Evolutionary conservation across 1,140 invertebrate species (phyloP).

Genomic region (Mactra quadrangularis): DNA sequence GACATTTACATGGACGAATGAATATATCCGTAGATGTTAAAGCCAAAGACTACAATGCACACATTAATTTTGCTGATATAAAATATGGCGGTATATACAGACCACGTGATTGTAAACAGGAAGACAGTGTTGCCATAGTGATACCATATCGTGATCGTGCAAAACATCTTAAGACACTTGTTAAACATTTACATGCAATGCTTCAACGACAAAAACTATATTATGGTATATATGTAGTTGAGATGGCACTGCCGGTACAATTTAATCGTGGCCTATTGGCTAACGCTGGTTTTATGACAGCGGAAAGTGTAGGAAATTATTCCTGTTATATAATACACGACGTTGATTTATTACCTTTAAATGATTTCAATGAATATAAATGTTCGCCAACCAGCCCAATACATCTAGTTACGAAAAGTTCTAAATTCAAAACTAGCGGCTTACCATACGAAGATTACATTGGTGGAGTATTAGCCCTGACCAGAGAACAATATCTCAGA

Average conservation of each 20-base stretch:
- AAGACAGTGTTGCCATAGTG: constrained; percentile 5
- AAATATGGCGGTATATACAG: constrained; percentile 65
- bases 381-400: constrained; percentile 92
- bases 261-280: constrained; percentile 97
- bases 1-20: no score
- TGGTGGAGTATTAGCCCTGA: constrained; percentile 87
- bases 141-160: constrained; percentile 38
- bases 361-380: constrained; percentile 82
- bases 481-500: constrained; percentile 86
- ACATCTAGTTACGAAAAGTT: constrained; percentile 58
- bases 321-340: constrained; percentile 98
- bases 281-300: constrained; percentile 96
- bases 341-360: constrained; percentile 89
- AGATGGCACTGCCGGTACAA: constrained; percentile 33
- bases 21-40: no score
- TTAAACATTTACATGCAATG: constrained; percentile 8
- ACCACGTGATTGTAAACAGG: constrained; percentile 65
- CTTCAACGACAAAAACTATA: constrained; percentile 10
- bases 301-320: constrained; percentile 86
- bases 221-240: constrained; percentile 51
- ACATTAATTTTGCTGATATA: no score
- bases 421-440: constrained; percentile 86
- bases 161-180: constrained; percentile 22
- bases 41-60: no score
- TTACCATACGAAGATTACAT: constrained; percentile 93